Conservation (phyloP, 64 coral and sea anemone species). For the Montipora efflorescens region DNA sequence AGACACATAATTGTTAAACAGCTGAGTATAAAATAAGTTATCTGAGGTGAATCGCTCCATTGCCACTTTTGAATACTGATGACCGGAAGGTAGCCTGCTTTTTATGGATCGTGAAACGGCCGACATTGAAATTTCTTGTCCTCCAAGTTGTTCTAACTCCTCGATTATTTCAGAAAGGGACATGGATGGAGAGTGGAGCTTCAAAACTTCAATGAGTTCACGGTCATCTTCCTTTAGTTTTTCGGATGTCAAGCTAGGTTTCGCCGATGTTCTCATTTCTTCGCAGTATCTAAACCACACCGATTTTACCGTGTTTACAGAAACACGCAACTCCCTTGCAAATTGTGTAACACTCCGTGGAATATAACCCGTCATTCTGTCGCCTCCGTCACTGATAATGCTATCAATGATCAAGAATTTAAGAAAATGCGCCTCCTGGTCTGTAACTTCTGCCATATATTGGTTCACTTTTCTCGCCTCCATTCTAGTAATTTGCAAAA, state of each 20-base stretch:
- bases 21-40: too few relatives aligned
- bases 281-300: too few relatives aligned
- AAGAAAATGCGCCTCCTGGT: slow-evolving; percentile 35
- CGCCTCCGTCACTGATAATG: slow-evolving; percentile 35
- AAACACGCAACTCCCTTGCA: too few relatives aligned
- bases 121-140: not conserved
- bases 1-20: too few relatives aligned
- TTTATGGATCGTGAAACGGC: not conserved
- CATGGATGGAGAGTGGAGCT: slow-evolving; percentile 16
- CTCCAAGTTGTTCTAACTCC: not conserved
- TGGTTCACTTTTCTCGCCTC: slow-evolving; percentile 10
- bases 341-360: not conserved
- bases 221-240: slow-evolving; percentile 5
- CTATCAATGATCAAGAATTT: slow-evolving; percentile 45
- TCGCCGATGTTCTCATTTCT: too few relatives aligned
- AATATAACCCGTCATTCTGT: slow-evolving; percentile 52
- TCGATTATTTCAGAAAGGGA: slow-evolving; percentile 18
- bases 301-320: too few relatives aligned
- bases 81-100: not conserved
- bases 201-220: slow-evolving; percentile 36
- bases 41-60: too few relatives aligned
- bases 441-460: slow-evolving; percentile 29
- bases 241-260: not conserved
- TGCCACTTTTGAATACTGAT: slow-evolving; percentile 4
- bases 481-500: not conserved